Conservation (phyloP, 2,113 vertebrate genomes). For the Microcebus ravelobensis region DNA sequence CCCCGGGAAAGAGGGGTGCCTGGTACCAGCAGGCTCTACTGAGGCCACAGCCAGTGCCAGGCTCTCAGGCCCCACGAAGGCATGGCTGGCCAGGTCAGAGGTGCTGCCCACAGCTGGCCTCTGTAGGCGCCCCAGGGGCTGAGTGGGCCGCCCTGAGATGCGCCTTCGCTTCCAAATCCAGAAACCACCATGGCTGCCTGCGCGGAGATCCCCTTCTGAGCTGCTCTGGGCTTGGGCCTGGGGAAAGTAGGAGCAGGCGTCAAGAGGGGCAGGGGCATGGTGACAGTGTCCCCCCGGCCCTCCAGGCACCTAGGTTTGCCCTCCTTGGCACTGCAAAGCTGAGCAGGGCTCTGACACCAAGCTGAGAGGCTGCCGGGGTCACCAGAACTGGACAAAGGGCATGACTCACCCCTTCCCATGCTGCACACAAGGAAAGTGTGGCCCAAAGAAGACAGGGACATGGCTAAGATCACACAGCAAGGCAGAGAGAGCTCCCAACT, state of each 20-base stretch:
- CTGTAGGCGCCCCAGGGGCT: constrained; percentile 68
- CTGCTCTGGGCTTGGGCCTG: constrained; percentile 79
- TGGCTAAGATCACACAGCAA: not conserved
- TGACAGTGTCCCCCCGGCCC: not conserved
- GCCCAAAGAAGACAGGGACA: not conserved
- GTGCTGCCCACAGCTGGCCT: constrained; percentile 81
- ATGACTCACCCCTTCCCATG: not conserved
- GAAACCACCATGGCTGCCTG: constrained; percentile 9
- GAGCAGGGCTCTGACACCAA: not conserved
- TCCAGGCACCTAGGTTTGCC: not conserved
- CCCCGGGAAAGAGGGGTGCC: not conserved
- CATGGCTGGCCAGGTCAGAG: constrained; percentile 56
- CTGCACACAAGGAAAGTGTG: not conserved
- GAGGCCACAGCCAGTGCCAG: not conserved
- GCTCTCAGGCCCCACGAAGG: rapidly evolving
- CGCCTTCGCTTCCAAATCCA: constrained; percentile 27
- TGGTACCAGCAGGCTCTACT: not conserved
- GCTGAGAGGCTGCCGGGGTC: not conserved
- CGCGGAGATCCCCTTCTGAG: constrained; percentile 85
- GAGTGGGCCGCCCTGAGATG: not conserved
- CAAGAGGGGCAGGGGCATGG: not conserved
- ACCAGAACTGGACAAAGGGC: constrained; percentile 13
- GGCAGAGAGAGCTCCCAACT: not conserved
- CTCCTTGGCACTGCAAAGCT: not conserved
- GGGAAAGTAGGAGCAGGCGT: not conserved